phyloP scores from a whole-genome alignment of 2,797 vertebrate species.

The Bradypodion pumilum region DNA sequence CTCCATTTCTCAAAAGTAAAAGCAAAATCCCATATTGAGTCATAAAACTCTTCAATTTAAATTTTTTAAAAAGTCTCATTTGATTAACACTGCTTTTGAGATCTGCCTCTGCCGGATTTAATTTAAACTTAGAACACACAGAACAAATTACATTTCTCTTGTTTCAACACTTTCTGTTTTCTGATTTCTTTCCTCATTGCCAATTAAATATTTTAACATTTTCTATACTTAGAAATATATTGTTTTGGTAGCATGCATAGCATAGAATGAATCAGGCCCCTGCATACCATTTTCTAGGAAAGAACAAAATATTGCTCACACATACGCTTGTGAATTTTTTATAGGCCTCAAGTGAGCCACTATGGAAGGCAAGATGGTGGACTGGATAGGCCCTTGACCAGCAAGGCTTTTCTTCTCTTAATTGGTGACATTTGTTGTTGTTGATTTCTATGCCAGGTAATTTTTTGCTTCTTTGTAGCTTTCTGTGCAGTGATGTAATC shows the following conservation, averaged over 20 bases:
- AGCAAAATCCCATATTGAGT: neutral
- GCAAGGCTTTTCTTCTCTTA: neutral
- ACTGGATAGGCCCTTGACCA: neutral
- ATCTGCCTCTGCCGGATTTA: neutral
- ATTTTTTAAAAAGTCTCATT: too few species aligned
- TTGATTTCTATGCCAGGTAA: neutral
- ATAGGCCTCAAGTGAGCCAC: neutral
- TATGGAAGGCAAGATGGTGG: neutral
- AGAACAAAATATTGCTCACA: neutral
- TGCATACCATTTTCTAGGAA: neutral
- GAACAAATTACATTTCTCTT: neutral
- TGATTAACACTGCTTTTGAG: neutral
- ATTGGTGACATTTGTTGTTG: neutral
- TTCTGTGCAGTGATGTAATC: neutral
- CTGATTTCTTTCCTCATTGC: neutral
- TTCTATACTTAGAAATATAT: neutral
- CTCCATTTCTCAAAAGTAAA: conserved; percentile 4
- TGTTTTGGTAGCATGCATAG: neutral
- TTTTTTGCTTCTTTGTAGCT: neutral
- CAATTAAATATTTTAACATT: neutral
- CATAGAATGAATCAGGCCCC: neutral
- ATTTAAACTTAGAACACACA: neutral
- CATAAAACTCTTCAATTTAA: too few species aligned
- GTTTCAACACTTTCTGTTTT: neutral
- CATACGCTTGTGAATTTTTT: neutral